Evolutionary conservation across 2,797 vertebrate genomes (phyloP).

Genomic region (Scyliorhinus canicula): DNA sequence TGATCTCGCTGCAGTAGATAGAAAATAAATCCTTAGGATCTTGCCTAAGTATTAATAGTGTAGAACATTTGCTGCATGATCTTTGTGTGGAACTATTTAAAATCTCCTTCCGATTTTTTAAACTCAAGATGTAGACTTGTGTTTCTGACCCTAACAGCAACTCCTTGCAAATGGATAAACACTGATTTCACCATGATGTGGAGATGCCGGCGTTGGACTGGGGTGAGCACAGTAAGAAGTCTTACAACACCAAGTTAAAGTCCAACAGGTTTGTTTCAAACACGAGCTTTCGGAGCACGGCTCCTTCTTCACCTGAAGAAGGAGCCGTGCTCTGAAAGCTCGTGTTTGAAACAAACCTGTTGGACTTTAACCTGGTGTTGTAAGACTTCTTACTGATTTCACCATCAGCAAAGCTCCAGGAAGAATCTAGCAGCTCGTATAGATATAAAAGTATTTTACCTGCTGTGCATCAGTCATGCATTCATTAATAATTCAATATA

Average conservation of each 20-base stretch:
- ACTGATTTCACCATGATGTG: background rate
- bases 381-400: no score
- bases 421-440: background rate
- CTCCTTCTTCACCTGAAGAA: no score
- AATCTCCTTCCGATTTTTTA: background rate
- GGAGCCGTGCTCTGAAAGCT: no score
- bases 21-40: background rate
- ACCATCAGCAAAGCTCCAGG: background rate
- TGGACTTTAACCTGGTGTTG: no score
- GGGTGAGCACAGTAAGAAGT: no score
- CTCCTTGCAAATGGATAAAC: background rate
- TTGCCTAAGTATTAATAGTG: background rate
- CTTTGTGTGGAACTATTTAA: background rate
- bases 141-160: background rate
- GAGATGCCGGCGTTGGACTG: no score
- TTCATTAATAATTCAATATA: background rate
- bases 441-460: background rate
- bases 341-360: no score
- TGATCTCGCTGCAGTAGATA: background rate
- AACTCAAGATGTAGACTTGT: background rate
- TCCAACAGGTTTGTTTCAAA: no score
- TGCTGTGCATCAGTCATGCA: background rate
- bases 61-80: background rate
- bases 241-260: no score
- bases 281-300: no score